Percentiles rank a stretch among this genome's conserved stretches.
Conservation (phyloP, 2,113 vertebrate species). For the Xyrauchen texanus region DNA sequence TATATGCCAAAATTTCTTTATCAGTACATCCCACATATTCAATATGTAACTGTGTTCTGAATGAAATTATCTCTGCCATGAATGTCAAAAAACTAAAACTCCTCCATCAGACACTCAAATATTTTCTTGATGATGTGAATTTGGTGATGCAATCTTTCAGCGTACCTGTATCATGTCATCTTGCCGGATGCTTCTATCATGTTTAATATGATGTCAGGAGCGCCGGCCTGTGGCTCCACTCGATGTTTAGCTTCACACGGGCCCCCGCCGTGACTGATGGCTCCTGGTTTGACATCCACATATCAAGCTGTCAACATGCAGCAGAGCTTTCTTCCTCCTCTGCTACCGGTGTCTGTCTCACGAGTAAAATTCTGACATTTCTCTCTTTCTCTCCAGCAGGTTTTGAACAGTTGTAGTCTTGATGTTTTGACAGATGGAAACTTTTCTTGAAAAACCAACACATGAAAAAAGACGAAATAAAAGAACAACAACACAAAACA, state of each 20-base stretch:
- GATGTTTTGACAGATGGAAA: conserved; percentile 50
- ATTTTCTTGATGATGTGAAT: conserved; percentile 4
- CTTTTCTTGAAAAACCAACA: conserved; percentile 51
- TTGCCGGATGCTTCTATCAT: background rate
- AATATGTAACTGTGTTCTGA: background rate
- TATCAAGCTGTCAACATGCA: conserved; percentile 31
- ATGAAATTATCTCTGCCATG: too few relatives aligned
- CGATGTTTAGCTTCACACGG: conserved; percentile 23
- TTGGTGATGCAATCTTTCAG: conserved; percentile 15
- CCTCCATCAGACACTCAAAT: background rate
- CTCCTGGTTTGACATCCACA: conserved; percentile 29
- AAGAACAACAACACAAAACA: conserved; percentile 31
- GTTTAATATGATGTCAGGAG: conserved; percentile 23
- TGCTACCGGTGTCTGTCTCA: conserved; percentile 11
- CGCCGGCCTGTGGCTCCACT: background rate
- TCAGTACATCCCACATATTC: background rate
- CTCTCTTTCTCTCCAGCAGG: conserved; percentile 46
- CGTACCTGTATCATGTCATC: conserved; percentile 26
- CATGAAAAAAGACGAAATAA: conserved; percentile 11
- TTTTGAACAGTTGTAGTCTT: conserved; percentile 46
- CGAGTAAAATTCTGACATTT: conserved; percentile 37
- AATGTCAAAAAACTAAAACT: background rate
- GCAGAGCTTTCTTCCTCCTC: conserved; percentile 1
- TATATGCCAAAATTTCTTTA: too few relatives aligned
- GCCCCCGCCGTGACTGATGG: conserved; percentile 25